Percentiles rank a stretch among this genome's conserved stretches.
phyloP scores from a whole-genome alignment of 1,140 invertebrate genomes.

The Brachystomella parvula region DNA sequence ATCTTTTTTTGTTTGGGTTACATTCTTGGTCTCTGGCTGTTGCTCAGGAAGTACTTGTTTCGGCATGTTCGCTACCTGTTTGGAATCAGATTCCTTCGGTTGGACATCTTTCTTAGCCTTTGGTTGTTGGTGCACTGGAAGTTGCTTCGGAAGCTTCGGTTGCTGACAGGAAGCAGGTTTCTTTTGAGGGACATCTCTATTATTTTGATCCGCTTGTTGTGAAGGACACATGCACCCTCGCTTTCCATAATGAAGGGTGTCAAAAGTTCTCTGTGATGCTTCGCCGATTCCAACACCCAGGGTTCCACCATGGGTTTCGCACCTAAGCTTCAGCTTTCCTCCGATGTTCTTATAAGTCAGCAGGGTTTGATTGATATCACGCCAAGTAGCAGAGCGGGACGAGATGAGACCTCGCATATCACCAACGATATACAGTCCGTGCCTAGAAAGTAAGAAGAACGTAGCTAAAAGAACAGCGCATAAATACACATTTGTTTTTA shows the following conservation, averaged over 20 bases:
- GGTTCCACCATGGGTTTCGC: conserved; percentile 29
- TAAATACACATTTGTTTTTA: background rate
- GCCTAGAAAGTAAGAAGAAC: conserved; percentile 7
- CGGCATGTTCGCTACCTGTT: too few species aligned
- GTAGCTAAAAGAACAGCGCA: background rate
- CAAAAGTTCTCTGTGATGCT: conserved; percentile 18
- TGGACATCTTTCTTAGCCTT: too few species aligned
- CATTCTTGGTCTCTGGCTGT: too few species aligned
- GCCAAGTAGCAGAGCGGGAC: background rate
- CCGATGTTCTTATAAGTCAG: background rate
- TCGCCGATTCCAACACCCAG: background rate
- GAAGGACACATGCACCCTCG: conserved; percentile 37
- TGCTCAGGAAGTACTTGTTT: too few species aligned
- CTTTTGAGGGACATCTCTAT: too few species aligned
- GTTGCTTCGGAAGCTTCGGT: background rate
- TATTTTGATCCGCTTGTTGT: conserved; percentile 33
- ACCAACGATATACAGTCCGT: conserved; percentile 13
- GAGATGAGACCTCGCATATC: conserved; percentile 23
- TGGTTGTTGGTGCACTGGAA: background rate
- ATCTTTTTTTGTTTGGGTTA: too few species aligned
- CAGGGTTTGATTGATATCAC: background rate
- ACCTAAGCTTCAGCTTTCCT: background rate
- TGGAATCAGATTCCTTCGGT: too few species aligned
- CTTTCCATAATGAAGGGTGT: conserved; percentile 16
- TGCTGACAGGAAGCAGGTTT: conserved; percentile 15